A percentile compares a stretch with the other conserved stretches of the same genome.
Conservation (phyloP, 2,797 vertebrate species). For the Tokudaia muenninki region DNA sequence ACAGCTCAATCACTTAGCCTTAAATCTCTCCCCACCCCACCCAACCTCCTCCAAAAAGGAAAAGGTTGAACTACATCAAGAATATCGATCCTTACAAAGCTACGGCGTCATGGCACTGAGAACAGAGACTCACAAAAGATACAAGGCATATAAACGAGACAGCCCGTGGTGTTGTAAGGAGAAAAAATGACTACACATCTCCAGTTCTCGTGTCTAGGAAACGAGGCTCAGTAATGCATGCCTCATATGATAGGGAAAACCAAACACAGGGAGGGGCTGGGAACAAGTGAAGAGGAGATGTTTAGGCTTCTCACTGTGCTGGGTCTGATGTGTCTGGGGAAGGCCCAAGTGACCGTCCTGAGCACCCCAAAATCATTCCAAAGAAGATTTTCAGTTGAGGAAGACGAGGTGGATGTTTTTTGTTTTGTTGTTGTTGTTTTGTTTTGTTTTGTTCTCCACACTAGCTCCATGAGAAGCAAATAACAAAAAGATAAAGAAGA, state of each 20-base stretch:
- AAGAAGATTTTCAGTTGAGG: constrained; percentile 50
- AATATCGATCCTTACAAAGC: not conserved
- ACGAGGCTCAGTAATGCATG: not conserved
- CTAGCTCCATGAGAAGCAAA: constrained; percentile 65
- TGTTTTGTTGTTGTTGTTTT: not conserved
- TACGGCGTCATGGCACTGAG: not conserved
- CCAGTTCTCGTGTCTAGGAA: not conserved
- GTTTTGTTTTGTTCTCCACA: not conserved
- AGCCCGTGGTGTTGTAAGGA: not conserved
- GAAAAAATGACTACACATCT: not conserved
- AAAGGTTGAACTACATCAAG: not conserved
- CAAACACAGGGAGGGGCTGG: not conserved
- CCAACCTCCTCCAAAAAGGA: no score
- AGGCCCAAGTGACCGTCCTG: constrained; percentile 1
- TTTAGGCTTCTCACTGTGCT: constrained; percentile 14
- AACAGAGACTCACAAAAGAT: not conserved
- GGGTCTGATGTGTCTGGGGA: not conserved
- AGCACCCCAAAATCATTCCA: not conserved
- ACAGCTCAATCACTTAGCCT: not conserved
- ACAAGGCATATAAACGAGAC: not conserved
- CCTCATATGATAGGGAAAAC: not conserved
- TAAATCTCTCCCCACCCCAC: not conserved
- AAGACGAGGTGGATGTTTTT: not conserved
- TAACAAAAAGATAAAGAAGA: not conserved
- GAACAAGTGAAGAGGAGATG: not conserved